Conservation (phyloP, 2,113 vertebrate genomes). For the Meleagris gallopavo region DNA sequence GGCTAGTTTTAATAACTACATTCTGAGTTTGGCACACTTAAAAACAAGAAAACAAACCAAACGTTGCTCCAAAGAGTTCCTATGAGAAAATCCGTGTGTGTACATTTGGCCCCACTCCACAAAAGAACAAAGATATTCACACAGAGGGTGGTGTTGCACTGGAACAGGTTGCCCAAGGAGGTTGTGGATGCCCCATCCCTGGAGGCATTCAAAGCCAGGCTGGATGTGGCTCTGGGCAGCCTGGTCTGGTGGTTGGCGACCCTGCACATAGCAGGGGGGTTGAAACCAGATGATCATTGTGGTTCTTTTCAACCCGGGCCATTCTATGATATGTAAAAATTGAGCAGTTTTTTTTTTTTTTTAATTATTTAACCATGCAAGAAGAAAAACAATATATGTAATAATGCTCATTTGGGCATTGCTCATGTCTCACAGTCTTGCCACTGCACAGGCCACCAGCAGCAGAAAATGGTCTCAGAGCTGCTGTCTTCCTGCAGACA, state of each 20-base stretch:
- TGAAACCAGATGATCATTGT: no score
- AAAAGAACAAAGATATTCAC: neutral
- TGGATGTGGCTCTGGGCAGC: no score
- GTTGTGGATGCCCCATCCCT: no score
- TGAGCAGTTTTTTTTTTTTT: neutral
- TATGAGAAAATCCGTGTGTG: neutral
- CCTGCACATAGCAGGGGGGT: no score
- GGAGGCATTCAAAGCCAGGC: no score
- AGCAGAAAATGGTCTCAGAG: neutral
- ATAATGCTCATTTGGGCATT: neutral
- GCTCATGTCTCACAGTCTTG: neutral
- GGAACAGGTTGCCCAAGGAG: no score
- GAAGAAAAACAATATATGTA: neutral
- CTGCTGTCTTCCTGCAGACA: neutral
- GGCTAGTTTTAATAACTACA: neutral
- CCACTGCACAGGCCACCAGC: accelerated
- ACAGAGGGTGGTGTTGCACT: no score
- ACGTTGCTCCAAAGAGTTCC: neutral
- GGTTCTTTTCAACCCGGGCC: no score
- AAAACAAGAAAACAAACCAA: neutral
- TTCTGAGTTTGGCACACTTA: neutral
- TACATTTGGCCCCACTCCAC: neutral
- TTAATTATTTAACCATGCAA: neutral
- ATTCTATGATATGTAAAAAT: neutral
- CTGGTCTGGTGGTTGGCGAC: no score